Percentiles rank a stretch among this genome's conserved stretches.
These are phyloP conservation scores for Euzophera pinguis DNA, from an alignment of 2,888 invertebrate species.

Conservation along the genomic window DNA sequence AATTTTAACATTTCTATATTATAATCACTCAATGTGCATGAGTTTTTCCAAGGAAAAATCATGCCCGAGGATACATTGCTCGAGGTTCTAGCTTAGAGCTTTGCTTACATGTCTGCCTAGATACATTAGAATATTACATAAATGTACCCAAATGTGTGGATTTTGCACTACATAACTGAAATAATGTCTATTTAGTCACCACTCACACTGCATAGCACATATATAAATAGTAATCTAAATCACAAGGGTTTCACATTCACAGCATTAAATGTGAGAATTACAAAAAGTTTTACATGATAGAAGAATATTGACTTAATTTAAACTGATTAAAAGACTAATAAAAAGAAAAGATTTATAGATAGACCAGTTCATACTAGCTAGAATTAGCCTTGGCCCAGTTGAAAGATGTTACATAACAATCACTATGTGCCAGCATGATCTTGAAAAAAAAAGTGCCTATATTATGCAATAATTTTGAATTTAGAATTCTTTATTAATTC, in stretches of 20 bases:
- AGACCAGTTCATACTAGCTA: slow-evolving; percentile 1
- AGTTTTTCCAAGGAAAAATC: slow-evolving; percentile 65
- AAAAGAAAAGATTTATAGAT: neutral
- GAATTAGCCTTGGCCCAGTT: slow-evolving; percentile 7
- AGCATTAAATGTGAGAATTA: slow-evolving; percentile 41
- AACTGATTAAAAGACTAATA: neutral
- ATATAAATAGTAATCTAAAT: slow-evolving; percentile 60
- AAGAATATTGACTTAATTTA: slow-evolving; percentile 18
- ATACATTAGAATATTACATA: slow-evolving; percentile 25
- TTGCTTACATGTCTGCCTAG: slow-evolving; percentile 21
- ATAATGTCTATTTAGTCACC: slow-evolving; percentile 37
- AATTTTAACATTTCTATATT: slow-evolving; percentile 60
- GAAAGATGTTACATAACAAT: slow-evolving; percentile 54
- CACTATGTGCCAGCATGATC: slow-evolving; percentile 41
- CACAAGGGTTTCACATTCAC: slow-evolving; percentile 62
- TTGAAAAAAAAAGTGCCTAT: slow-evolving; percentile 22
- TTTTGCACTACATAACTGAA: slow-evolving; percentile 41
- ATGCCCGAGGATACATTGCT: slow-evolving; percentile 47
- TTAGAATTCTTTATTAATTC: slow-evolving; percentile 24
- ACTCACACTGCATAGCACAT: slow-evolving; percentile 44
- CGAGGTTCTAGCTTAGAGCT: slow-evolving; percentile 28
- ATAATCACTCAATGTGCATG: slow-evolving; percentile 54
- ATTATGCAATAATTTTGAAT: slow-evolving; percentile 10
- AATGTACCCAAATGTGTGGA: slow-evolving; percentile 28
- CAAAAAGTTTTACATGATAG: slow-evolving; percentile 30